Conservation (phyloP, 2,888 invertebrate genomes). For the Thysanoteuthis rhombus region DNA sequence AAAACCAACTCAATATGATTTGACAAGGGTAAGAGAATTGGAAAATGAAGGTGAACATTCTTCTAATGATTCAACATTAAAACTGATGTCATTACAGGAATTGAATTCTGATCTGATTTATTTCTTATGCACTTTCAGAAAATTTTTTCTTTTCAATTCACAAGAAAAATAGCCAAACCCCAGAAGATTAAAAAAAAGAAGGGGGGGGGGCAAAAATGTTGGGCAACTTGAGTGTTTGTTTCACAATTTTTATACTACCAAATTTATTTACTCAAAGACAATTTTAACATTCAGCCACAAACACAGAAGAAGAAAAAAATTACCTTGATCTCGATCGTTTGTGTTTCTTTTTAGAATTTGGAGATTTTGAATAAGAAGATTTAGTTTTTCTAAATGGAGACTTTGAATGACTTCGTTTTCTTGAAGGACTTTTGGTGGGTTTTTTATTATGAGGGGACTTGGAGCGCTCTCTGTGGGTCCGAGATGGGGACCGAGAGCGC, state of each 20-base stretch:
- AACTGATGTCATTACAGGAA: not conserved
- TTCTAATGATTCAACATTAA: not conserved
- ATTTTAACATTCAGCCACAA: no score
- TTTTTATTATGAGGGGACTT: conserved; percentile 1
- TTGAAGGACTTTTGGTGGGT: not conserved
- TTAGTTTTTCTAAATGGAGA: conserved; percentile 17
- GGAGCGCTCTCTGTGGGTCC: not conserved
- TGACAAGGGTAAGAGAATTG: no score
- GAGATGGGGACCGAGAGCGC: conserved; percentile 22
- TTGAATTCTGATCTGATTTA: no score
- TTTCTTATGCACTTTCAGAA: no score
- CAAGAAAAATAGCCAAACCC: no score
- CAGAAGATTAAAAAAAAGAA: no score
- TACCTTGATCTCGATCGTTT: conserved; percentile 12
- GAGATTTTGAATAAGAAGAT: not conserved
- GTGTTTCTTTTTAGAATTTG: conserved; percentile 29
- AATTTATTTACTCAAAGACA: no score
- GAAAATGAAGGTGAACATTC: not conserved
- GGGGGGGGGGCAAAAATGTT: no score
- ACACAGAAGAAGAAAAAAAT: not conserved
- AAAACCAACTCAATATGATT: no score
- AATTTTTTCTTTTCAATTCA: no score
- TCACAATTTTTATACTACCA: no score
- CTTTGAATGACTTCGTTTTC: conserved; percentile 15
- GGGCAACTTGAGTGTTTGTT: no score